Percentiles rank a stretch among this genome's conserved stretches.
phyloP scores from a whole-genome alignment of 2,888 invertebrate genomes.

The Pimpla rufipes region DNA sequence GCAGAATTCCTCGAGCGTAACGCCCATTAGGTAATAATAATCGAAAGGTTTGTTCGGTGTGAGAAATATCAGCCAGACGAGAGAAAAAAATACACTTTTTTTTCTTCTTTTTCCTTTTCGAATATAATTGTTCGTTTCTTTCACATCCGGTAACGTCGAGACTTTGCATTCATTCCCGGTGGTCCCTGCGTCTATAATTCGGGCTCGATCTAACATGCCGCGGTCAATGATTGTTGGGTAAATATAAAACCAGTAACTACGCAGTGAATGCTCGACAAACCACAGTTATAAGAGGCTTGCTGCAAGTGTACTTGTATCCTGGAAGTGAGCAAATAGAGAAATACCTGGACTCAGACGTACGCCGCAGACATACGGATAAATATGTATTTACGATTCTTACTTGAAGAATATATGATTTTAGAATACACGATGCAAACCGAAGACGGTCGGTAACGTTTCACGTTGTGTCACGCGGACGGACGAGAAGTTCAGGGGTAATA shows the following conservation, averaged over 20 bases:
- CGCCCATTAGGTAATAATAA: conserved; percentile 70
- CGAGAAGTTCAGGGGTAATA: neutral
- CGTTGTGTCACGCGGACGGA: neutral
- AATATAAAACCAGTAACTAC: conserved; percentile 14
- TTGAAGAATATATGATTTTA: neutral
- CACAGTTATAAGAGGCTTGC: conserved; percentile 33
- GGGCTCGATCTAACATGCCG: conserved; percentile 3
- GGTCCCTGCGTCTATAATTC: neutral
- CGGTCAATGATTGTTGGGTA: conserved; percentile 4
- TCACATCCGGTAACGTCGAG: neutral
- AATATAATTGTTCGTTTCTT: conserved; percentile 33
- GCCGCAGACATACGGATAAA: neutral
- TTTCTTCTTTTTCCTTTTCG: conserved; percentile 19
- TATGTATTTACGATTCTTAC: conserved; percentile 8
- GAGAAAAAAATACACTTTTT: conserved; percentile 26
- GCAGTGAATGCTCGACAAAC: conserved; percentile 21
- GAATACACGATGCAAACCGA: neutral
- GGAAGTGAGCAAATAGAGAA: conserved; percentile 37
- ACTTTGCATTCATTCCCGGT: neutral
- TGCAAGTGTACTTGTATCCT: conserved; percentile 34
- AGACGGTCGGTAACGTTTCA: neutral
- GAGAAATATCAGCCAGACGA: conserved; percentile 45
- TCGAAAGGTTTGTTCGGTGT: conserved; percentile 66
- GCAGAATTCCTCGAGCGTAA: conserved; percentile 68
- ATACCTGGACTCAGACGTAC: conserved; percentile 17